A percentile compares a stretch with the other conserved stretches of the same genome.
These are phyloP conservation scores for Zootoca vivipara DNA, from an alignment of 2,113 vertebrate genomes.

Conservation along the genomic window DNA sequence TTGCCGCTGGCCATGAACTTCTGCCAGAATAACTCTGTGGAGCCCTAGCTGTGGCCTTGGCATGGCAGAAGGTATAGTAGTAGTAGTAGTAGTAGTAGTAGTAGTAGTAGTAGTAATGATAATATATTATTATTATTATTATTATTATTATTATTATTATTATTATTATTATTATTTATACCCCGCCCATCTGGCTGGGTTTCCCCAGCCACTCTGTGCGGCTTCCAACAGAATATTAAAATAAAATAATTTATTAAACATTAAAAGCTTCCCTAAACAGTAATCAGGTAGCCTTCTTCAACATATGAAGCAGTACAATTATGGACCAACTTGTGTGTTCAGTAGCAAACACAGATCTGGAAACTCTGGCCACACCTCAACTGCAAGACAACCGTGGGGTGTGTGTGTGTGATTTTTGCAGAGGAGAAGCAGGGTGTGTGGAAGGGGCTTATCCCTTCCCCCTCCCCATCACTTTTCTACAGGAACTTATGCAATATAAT, in stretches of 20 bases:
- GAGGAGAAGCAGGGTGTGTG: neutral
- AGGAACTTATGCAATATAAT: no score
- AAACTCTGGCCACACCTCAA: neutral
- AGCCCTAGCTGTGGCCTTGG: neutral
- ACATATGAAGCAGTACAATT: neutral
- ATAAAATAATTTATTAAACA: no score
- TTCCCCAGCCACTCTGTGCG: no score
- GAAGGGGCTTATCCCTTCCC: neutral
- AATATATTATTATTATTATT: no score
- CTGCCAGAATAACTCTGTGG: neutral
- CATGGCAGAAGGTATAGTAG: rapidly evolving
- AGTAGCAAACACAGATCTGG: neutral
- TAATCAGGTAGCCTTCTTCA: neutral
- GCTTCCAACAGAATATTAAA: no score
- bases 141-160: no score
- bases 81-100: no score
- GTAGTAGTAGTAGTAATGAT: no score
- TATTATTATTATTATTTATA: no score
- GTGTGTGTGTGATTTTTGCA: neutral
- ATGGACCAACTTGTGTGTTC: neutral
- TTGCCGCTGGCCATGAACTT: neutral
- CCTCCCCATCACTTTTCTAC: neutral
- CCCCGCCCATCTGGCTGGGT: no score
- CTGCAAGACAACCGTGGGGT: neutral
- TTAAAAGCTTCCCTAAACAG: no score